Conservation (phyloP, 2,888 invertebrate species). For the Synergus laeviventris region DNA sequence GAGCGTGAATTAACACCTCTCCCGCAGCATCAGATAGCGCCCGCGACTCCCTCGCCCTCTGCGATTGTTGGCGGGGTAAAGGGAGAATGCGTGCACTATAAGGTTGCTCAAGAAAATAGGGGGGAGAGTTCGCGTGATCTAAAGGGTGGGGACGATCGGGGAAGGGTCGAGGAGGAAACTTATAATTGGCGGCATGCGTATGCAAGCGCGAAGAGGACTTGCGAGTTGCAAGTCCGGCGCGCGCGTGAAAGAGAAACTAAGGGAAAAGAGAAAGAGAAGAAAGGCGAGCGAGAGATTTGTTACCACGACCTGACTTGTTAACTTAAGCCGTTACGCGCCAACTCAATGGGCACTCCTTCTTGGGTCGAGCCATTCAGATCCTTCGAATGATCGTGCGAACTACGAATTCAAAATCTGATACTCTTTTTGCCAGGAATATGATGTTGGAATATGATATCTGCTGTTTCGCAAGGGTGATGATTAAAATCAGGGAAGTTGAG, state of each 20-base stretch:
- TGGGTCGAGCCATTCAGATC: conserved; percentile 29
- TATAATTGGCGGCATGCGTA: conserved; percentile 64
- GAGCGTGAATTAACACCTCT: conserved; percentile 74
- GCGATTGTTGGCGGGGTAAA: conserved; percentile 36
- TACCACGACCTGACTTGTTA: conserved; percentile 52
- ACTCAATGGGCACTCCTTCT: conserved; percentile 27
- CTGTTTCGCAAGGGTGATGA: neutral
- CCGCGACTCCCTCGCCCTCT: conserved; percentile 59
- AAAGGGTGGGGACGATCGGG: neutral
- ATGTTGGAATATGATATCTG: too few species aligned
- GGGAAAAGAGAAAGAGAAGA: conserved; percentile 30
- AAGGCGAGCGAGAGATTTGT: conserved; percentile 61
- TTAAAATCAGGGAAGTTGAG: neutral
- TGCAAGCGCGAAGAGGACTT: conserved; percentile 49
- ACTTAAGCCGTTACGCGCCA: conserved; percentile 50
- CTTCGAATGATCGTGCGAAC: conserved; percentile 13
- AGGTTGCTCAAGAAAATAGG: neutral
- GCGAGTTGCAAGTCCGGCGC: conserved; percentile 1
- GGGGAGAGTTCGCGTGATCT: neutral
- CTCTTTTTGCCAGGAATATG: neutral
- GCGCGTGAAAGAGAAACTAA: conserved; percentile 44
- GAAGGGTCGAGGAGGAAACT: conserved; percentile 49
- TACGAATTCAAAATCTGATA: neutral
- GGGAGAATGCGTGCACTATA: neutral
- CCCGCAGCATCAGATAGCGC: conserved; percentile 71